Base-by-base conservation (phyloP, 1,140 invertebrate species). In the Drosophila mojavensis region DNA sequence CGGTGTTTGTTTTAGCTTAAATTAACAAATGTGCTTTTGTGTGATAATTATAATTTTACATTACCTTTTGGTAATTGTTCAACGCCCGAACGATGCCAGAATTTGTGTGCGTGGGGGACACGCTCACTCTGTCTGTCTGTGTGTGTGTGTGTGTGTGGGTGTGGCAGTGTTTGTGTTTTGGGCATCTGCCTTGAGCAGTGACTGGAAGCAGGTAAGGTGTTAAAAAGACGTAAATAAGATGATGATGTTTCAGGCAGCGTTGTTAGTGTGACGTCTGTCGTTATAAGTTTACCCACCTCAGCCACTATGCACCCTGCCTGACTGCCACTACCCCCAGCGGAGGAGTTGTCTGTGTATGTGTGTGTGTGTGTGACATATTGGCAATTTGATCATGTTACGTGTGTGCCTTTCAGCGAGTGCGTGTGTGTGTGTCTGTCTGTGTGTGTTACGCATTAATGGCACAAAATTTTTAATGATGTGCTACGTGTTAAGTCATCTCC, bases 1-100 rank as follows among this genome's bases (percentile, higher is more conserved):
- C 63, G 50, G 50, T 86, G 82, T 86, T 86, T 89, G 84, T 71
- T 88, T 86, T 90, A 68, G 88, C 82, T 91, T 91, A 91, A 91
- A 91, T 91, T 91, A 91, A 91, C 88, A 90, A 91, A 91, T 91
- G 88, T 91, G 88, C 78, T 86, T 90, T 86, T 90, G 82, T 91
- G 88, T 88, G 88, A 91, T 91, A 91, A 91, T 91, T 91, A 91
- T 91, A 91, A 91, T 91, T 91, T 91, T 90, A 91, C 88, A 91
- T 91, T 91, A 91, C 88, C 88, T 91, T 91, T 90, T 91, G 88
- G 90, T 91, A 91, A 90, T 91, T 91, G 88, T 90, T 88, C 78
- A 86, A 84, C 78, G 75, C 66, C 71, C 78, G 51, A 74, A 74
- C 67, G 72, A 43, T 68, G 64, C 45, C 41, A 39, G 65, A 41